Percentiles rank a stretch among this genome's conserved stretches.
Evolutionary conservation across 1,140 invertebrate genomes (phyloP).

Genomic region (Polypedilum pembai): DNA sequence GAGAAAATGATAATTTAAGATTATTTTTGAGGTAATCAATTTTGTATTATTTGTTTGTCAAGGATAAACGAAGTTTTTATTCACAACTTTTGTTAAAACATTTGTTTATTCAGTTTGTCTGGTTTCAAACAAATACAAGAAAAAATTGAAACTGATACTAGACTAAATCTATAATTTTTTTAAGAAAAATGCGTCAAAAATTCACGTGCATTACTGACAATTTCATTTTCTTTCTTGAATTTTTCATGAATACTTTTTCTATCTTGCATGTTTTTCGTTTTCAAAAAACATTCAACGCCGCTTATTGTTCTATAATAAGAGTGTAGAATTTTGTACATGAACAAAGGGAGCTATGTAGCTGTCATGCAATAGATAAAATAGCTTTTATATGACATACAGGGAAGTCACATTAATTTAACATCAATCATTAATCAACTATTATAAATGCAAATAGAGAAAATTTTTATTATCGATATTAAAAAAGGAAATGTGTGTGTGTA

Average conservation of each 20-base stretch:
- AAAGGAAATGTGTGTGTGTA: too few relatives aligned
- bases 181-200: neutral
- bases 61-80: slow-evolving; percentile 8
- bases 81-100: neutral
- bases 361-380: neutral
- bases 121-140: too few relatives aligned
- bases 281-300: too few relatives aligned
- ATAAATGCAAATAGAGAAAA: slow-evolving; percentile 7
- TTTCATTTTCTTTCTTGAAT: neutral
- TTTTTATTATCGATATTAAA: neutral
- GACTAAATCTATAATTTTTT: too few relatives aligned
- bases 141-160: too few relatives aligned
- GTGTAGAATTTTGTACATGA: too few relatives aligned
- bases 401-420: slow-evolving; percentile 12
- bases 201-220: neutral
- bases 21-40: slow-evolving; percentile 23
- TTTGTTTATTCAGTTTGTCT: too few relatives aligned
- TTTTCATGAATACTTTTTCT: neutral
- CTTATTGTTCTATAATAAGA: too few relatives aligned
- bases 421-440: neutral
- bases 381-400: neutral
- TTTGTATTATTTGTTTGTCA: slow-evolving; percentile 25
- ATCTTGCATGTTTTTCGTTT: too few relatives aligned
- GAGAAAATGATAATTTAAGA: slow-evolving; percentile 20
- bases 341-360: neutral